Evolutionary conservation across 2,797 vertebrate genomes (phyloP).

Genomic region (Myripristis murdjan): DNA sequence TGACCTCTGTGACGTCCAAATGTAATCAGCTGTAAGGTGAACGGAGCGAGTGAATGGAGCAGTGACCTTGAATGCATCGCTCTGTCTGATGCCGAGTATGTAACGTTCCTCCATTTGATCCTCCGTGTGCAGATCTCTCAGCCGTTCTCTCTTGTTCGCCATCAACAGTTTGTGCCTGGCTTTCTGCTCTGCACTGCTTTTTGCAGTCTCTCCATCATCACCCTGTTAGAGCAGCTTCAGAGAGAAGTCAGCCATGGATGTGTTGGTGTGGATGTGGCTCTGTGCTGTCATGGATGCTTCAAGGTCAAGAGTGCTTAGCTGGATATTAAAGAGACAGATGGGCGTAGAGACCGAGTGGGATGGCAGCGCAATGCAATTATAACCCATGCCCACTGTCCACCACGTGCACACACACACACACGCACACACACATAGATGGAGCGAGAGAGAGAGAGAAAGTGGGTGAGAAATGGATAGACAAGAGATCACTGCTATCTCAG

Average conservation of each 20-base stretch:
- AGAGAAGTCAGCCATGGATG: slow-evolving; percentile 55
- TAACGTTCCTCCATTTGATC: slow-evolving; percentile 38
- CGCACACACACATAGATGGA: slow-evolving; percentile 24
- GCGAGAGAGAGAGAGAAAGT: slow-evolving; percentile 36
- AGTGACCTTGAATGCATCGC: slow-evolving; percentile 68
- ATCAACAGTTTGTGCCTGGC: slow-evolving; percentile 72
- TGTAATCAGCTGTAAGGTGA: slow-evolving; percentile 63
- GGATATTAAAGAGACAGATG: slow-evolving; percentile 82
- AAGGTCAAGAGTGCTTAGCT: slow-evolving; percentile 85
- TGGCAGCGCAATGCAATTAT: slow-evolving; percentile 78
- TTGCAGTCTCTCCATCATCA: slow-evolving; percentile 37
- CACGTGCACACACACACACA: slow-evolving; percentile 22
- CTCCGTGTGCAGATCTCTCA: slow-evolving; percentile 56
- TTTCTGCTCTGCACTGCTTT: slow-evolving; percentile 44
- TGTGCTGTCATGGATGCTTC: slow-evolving; percentile 65
- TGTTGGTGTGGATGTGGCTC: slow-evolving; percentile 50
- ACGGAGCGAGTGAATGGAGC: slow-evolving; percentile 59
- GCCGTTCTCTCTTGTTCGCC: slow-evolving; percentile 73
- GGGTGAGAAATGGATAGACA: slow-evolving; percentile 63
- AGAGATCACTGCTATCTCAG: slow-evolving; percentile 63
- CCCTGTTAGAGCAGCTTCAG: slow-evolving; percentile 44
- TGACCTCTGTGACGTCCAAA: slow-evolving; percentile 59
- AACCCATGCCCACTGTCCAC: slow-evolving; percentile 66
- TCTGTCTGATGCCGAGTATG: slow-evolving; percentile 58
- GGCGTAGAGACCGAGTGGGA: slow-evolving; percentile 70